These are phyloP conservation scores for Callithrix jacchus DNA, from an alignment of 2,113 vertebrate species.

Conservation along the genomic window DNA sequence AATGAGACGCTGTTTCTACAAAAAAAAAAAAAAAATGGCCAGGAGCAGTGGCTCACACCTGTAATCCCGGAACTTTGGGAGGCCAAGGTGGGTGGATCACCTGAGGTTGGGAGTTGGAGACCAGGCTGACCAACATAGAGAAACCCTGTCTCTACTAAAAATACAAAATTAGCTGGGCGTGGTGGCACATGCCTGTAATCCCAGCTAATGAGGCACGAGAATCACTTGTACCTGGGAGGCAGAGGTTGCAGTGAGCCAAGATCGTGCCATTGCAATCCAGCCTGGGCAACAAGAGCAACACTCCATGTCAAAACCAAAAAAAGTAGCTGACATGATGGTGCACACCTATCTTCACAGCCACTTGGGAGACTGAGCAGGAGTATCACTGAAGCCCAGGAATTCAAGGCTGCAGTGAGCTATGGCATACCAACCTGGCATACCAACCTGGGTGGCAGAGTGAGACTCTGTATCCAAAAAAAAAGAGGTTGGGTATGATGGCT, in stretches of 20 bases:
- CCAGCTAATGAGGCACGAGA: not conserved
- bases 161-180: not conserved
- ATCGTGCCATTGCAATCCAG: no score
- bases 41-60: no score
- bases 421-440: not conserved
- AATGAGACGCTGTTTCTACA: no score
- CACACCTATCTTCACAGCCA: not conserved
- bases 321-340: no score
- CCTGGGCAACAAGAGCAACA: no score
- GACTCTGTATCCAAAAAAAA: not conserved
- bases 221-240: not conserved
- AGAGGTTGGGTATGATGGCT: accelerated
- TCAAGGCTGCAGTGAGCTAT: not conserved
- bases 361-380: not conserved
- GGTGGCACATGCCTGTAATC: not conserved
- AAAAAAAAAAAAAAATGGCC: no score
- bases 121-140: no score
- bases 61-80: no score
- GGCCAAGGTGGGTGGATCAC: no score
- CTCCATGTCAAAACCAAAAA: no score
- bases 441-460: not conserved
- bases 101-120: no score
- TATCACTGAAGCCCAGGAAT: not conserved
- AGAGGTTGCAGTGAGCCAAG: not conserved
- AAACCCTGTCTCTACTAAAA: no score